Conservation (phyloP, 2,888 invertebrate genomes). For the Lycaena phlaeas region DNA sequence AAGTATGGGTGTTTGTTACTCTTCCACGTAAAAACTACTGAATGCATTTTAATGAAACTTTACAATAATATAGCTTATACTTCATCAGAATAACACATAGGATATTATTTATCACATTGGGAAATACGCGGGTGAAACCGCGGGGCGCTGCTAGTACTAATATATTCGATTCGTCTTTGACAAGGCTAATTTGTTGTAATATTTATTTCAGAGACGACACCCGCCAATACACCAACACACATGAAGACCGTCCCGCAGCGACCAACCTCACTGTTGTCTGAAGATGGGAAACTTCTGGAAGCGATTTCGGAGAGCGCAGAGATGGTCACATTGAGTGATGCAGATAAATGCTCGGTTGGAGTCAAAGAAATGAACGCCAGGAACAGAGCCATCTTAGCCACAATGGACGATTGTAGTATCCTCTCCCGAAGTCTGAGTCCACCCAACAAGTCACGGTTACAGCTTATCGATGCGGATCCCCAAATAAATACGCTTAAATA, state of each 20-base stretch:
- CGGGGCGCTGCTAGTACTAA: no score
- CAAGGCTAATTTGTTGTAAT: no score
- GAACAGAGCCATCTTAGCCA: conserved; percentile 65
- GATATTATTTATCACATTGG: no score
- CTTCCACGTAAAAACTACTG: no score
- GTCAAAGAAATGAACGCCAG: conserved; percentile 61
- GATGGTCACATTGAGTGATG: conserved; percentile 76
- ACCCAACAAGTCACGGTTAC: conserved; percentile 51
- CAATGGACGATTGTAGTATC: conserved; percentile 69
- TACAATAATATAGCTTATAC: no score
- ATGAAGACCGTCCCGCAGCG: conserved; percentile 53
- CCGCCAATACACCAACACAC: conserved; percentile 61
- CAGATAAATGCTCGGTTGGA: conserved; percentile 51
- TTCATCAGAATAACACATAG: no score
- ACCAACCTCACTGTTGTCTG: conserved; percentile 75
- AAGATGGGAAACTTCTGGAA: conserved; percentile 76
- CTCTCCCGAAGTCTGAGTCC: conserved; percentile 62
- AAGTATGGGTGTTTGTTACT: no score
- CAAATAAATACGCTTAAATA: conserved; percentile 75
- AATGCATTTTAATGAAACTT: no score
- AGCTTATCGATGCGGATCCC: conserved; percentile 60
- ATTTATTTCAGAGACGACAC: conserved; percentile 60
- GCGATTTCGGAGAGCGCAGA: conserved; percentile 80
- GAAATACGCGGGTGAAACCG: no score
- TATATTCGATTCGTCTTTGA: no score